Evolutionary conservation across 2,113 vertebrate genomes (phyloP).

Genomic region (Myotis lucifugus): DNA sequence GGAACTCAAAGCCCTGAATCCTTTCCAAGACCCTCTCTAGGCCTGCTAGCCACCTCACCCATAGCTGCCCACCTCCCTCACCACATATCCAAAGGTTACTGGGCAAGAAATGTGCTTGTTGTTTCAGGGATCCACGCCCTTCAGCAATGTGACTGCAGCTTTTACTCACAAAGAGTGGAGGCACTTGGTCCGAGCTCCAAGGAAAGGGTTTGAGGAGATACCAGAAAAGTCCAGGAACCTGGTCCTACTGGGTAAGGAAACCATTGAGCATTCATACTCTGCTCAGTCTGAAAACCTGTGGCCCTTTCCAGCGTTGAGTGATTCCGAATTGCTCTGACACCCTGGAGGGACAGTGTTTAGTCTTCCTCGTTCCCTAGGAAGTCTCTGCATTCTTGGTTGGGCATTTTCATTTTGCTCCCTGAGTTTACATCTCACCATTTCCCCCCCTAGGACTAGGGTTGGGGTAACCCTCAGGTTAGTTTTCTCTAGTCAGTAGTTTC

Average conservation of each 20-base stretch:
- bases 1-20: background rate
- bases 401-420: background rate
- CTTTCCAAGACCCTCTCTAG: background rate
- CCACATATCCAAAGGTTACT: background rate
- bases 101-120: background rate
- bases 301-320: background rate
- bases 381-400: background rate
- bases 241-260: constrained; percentile 59
- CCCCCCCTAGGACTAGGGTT: too few relatives aligned
- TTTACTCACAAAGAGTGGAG: background rate
- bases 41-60: too few relatives aligned
- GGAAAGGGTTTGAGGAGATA: background rate
- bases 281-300: background rate
- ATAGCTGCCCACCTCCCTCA: background rate
- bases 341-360: background rate
- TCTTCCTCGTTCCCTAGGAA: background rate
- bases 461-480: background rate
- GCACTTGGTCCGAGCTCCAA: background rate
- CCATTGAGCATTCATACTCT: background rate
- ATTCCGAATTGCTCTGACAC: background rate
- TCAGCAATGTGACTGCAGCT: background rate
- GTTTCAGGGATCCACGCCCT: constrained; percentile 24
- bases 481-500: background rate
- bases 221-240: constrained; percentile 26
- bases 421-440: background rate